These are phyloP conservation scores for Lasioglossum calceatum DNA, from an alignment of 2,888 invertebrate species.

Conservation along the genomic window DNA sequence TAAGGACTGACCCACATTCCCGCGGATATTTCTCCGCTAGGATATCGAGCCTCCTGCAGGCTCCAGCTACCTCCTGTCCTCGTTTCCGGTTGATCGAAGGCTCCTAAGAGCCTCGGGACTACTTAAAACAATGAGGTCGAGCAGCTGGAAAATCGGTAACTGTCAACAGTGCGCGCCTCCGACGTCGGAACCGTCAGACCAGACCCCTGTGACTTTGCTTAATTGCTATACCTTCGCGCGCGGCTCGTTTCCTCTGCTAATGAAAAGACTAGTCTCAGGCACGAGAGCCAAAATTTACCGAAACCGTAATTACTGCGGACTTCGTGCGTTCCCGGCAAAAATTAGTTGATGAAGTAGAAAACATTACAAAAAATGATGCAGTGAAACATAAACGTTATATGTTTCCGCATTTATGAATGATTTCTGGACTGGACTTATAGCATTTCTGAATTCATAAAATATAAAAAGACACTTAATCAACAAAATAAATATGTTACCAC, in stretches of 20 bases:
- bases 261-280: neutral
- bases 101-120: conserved; percentile 19
- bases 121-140: conserved; percentile 41
- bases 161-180: neutral
- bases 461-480: too few relatives aligned
- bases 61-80: conserved; percentile 22
- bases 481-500: too few relatives aligned
- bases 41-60: conserved; percentile 45
- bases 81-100: conserved; percentile 32
- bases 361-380: neutral
- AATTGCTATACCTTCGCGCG: neutral
- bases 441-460: neutral
- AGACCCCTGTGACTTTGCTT: neutral
- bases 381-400: neutral
- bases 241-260: neutral
- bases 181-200: neutral
- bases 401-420: too few relatives aligned
- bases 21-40: conserved; percentile 50
- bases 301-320: neutral
- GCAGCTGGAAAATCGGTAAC: conserved; percentile 43
- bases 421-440: neutral
- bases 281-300: neutral
- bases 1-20: conserved; percentile 69
- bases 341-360: neutral
- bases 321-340: neutral